These are phyloP conservation scores for Luehdorfia chinensis DNA, from an alignment of 1,140 invertebrate genomes.

Conservation along the genomic window DNA sequence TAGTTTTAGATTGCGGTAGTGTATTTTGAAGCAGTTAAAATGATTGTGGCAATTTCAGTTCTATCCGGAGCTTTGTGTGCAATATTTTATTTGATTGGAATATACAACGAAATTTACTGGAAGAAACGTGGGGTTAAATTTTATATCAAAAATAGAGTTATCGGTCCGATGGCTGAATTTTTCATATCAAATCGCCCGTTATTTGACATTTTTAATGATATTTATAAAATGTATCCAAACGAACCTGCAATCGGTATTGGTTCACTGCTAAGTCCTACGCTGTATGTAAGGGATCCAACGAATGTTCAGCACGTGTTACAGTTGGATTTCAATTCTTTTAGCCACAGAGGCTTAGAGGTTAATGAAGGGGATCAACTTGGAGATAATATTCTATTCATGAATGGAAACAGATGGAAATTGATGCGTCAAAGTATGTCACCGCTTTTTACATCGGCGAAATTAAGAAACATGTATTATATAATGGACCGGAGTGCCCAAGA, in stretches of 20 bases:
- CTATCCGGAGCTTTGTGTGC: no score
- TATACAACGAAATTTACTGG: constrained; percentile 11
- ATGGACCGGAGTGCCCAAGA: constrained; percentile 48
- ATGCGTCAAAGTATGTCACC: constrained; percentile 65
- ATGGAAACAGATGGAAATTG: constrained; percentile 61
- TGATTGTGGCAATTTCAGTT: constrained; percentile 1
- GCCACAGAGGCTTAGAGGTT: constrained; percentile 66
- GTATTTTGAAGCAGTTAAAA: no score
- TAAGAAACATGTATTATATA: constrained; percentile 68
- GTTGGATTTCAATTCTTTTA: constrained; percentile 72
- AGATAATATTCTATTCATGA: constrained; percentile 74
- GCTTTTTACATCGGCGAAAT: constrained; percentile 64
- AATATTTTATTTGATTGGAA: constrained; percentile 10
- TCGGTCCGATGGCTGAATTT: constrained; percentile 31
- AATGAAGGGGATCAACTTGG: constrained; percentile 76
- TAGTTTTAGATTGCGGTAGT: no score
- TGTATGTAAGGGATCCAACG: constrained; percentile 71
- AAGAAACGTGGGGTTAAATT: constrained; percentile 11
- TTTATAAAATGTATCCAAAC: constrained; percentile 34
- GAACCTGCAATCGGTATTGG: constrained; percentile 50
- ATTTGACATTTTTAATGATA: constrained; percentile 28
- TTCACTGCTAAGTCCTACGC: constrained; percentile 50
- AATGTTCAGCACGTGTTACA: constrained; percentile 73
- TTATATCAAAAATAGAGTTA: constrained; percentile 18
- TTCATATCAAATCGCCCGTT: constrained; percentile 21